Conservation (phyloP, 2,888 invertebrate species). For the Corbicula japonica region DNA sequence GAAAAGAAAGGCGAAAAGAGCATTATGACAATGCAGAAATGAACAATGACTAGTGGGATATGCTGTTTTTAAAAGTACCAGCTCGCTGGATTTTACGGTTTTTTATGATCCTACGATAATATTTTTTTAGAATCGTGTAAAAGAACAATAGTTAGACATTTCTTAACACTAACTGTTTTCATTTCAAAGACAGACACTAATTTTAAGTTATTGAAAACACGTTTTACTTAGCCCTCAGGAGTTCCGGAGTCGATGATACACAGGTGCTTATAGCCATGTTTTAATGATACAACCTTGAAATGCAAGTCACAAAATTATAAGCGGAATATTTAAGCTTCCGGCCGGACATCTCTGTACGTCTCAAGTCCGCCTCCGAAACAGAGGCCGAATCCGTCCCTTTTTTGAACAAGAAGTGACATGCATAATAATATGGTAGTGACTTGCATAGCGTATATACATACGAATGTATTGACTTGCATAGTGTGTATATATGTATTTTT, state of each 20-base stretch:
- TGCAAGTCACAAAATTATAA: constrained; percentile 1
- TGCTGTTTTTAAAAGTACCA: too few relatives aligned
- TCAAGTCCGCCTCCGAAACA: background rate
- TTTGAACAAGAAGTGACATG: constrained; percentile 12
- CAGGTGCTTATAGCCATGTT: background rate
- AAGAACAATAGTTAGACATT: too few relatives aligned
- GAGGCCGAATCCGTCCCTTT: constrained; percentile 21
- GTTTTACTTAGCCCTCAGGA: too few relatives aligned
- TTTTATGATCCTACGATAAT: too few relatives aligned
- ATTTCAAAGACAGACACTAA: too few relatives aligned
- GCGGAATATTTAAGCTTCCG: constrained; percentile 10
- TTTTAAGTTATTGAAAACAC: too few relatives aligned
- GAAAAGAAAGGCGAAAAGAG: too few relatives aligned
- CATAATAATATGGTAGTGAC: constrained; percentile 3
- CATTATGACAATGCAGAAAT: too few relatives aligned
- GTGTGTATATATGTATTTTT: constrained; percentile 12
- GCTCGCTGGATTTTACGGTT: too few relatives aligned
- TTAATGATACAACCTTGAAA: background rate
- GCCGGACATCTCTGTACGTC: constrained; percentile 22
- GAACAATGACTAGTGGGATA: too few relatives aligned
- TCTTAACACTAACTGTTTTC: too few relatives aligned
- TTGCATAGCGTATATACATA: constrained; percentile 6
- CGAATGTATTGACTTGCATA: background rate
- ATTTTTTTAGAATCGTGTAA: too few relatives aligned
- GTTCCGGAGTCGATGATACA: background rate